Evolutionary conservation across 2,888 invertebrate genomes (phyloP), one percentile per base, ranked within the genome.

Genomic region (Formica aserva): DNA sequence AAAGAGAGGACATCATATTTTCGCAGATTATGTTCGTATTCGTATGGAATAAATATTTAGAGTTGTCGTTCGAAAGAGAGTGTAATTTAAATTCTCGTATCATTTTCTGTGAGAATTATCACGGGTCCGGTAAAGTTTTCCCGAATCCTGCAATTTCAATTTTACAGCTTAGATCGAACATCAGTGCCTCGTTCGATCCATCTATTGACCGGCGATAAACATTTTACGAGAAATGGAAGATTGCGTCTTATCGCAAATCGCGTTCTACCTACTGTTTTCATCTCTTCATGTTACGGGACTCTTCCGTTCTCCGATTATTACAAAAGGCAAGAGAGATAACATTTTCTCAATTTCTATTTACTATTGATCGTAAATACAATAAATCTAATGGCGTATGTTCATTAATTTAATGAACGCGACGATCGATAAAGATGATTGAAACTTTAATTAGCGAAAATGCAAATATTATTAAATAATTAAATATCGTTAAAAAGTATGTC

Each of bases 181-280:
- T 77, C 82, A 83, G 62, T 83, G 74, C 26, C 62, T 62, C 71
- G 77, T 75, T 52, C 69, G 82, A 76, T 80, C 26, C 38, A 38
- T 69, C 35, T 15, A 55, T 82, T 77, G 57, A 85, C 65, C 57
- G 83, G 55, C 63, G 80, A 86, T 87, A 88, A 87, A 87, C 65
- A 71, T 86, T 88, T 88, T 81, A 86, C 84, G 88, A 85, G 85
- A 69, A 72, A 32, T 60, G 67, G 29, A 80, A 71, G 35, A 57
- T 65, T 11, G 63, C 69, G 32, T 41, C 55, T 35, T 48, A n/a
- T 72, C 57, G 41, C 67, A 26, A 57, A 60, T 60, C 45, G 35
- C 52, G 57, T 63, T 18, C 60, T 15, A 48, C 26, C 35, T 52
- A 32, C 67, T 35, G 32, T 82, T 82, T 52, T 52, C 52, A 66